These are phyloP conservation scores for Caenorhabditis macrosperma DNA, from an alignment of 2,888 invertebrate species.

Conservation along the genomic window DNA sequence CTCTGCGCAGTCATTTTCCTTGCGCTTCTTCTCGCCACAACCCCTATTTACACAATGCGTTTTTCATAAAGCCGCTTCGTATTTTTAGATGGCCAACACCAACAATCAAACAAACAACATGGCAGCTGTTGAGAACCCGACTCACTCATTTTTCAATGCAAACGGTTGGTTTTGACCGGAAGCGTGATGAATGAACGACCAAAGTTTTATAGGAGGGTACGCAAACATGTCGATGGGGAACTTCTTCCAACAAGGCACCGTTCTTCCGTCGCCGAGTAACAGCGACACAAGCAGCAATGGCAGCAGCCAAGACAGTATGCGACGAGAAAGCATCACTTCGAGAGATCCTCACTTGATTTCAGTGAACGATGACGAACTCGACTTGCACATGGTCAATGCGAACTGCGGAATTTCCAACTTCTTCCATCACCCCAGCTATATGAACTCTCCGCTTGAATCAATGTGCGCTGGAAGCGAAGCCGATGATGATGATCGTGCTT, in stretches of 20 bases:
- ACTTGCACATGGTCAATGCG: constrained; percentile 45
- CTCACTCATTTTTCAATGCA: constrained; percentile 53
- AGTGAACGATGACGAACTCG: constrained; percentile 70
- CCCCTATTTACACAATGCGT: constrained; percentile 39
- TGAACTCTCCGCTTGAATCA: constrained; percentile 41
- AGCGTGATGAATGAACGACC: constrained; percentile 11
- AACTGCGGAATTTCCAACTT: constrained; percentile 53
- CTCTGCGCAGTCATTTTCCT: not conserved
- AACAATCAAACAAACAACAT: constrained; percentile 64
- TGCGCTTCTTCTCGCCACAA: not conserved
- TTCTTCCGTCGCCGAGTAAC: constrained; percentile 66
- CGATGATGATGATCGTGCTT: constrained; percentile 61
- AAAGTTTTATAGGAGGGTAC: constrained; percentile 53
- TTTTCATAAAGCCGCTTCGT: constrained; percentile 49
- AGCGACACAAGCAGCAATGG: constrained; percentile 68
- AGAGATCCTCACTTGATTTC: not conserved
- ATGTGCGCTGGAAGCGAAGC: constrained; percentile 50
- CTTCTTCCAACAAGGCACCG: constrained; percentile 55
- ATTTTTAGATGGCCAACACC: constrained; percentile 60
- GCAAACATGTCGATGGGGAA: constrained; percentile 52
- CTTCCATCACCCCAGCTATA: constrained; percentile 43
- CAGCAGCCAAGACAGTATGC: constrained; percentile 65
- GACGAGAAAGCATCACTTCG: not conserved
- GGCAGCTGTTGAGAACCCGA: constrained; percentile 54
- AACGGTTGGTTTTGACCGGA: constrained; percentile 47